Base-by-base conservation (phyloP, 2,797 vertebrate genomes). In the Nannoperca australis region DNA sequence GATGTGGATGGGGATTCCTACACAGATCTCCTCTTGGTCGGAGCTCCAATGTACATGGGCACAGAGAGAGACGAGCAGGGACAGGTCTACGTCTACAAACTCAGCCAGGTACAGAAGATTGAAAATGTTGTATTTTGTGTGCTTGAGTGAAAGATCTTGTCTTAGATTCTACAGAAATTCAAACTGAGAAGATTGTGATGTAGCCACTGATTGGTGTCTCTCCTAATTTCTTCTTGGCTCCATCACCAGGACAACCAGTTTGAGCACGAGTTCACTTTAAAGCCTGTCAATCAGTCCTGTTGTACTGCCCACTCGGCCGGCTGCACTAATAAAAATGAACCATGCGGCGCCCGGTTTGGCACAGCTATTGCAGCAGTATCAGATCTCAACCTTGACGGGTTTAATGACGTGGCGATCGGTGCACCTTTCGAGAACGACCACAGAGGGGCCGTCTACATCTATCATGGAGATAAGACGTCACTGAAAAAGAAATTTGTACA, bases 1-100 rank as follows among this genome's bases (percentile, higher is more conserved):
- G 98, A 99, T 14, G 89, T 98, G 0, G 79, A 99, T 1, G 91
- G 88, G 13, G 98, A 99, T 86, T 95, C 94, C 6, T 87, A 94
- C 82, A 99, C 97, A 0, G 98, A 99, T 69, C 81, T 98, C 36
- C 96, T 99, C 55, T 92, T 99, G 49, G 95, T 99, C 0, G 98
- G 98, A 54, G 96, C 98, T 8, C 98, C 98, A 1, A 99, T 97
- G 96, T 99, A 94, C 87, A 99, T 99, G 98, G 98, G 98, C 67
- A 89, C 92, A 10, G 98, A 99, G 50, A 96, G 95, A 53, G 95
- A 98, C 0, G 98, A 99, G 75, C 98, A 99, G 92, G 98, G 98
- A 40, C 97, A 97, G 80, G 98, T 99, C 17, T 98, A 99, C 2
- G 95, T 99, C 86, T 99, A 98, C 81, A 90, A 92, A 61, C 84